phyloP scores from a whole-genome alignment of 2,888 invertebrate species.

The Mantis religiosa region DNA sequence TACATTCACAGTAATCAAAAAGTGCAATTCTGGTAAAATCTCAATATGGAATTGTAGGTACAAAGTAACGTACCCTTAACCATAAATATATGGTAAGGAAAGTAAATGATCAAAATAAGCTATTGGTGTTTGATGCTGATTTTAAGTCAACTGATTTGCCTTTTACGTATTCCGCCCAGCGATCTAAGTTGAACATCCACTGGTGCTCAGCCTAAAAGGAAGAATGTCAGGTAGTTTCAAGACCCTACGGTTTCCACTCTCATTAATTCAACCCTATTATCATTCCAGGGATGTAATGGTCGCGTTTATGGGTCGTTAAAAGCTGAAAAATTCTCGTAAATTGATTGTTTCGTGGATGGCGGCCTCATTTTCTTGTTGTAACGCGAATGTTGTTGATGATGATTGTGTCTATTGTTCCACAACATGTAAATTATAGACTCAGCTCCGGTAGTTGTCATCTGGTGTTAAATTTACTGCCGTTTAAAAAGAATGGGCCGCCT shows the following conservation, averaged over 20 bases:
- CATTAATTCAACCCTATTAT: neutral
- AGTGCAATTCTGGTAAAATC: too few species aligned
- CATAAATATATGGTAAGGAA: too few species aligned
- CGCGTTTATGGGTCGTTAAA: neutral
- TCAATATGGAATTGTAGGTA: too few species aligned
- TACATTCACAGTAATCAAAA: too few species aligned
- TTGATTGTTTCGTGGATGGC: neutral
- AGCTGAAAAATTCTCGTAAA: neutral
- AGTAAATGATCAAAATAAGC: too few species aligned
- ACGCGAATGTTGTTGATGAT: neutral
- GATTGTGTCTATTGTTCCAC: neutral
- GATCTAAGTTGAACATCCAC: too few species aligned
- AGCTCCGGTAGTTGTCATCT: neutral
- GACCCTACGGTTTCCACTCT: neutral
- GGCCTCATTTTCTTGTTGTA: neutral
- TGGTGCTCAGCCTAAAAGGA: neutral
- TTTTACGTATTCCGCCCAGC: too few species aligned
- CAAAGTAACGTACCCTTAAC: too few species aligned
- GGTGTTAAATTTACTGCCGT: neutral
- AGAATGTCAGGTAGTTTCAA: neutral
- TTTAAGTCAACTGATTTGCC: too few species aligned
- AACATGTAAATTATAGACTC: neutral
- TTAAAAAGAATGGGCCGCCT: neutral
- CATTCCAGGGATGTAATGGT: too few species aligned
- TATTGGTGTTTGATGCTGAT: too few species aligned